phyloP scores from a whole-genome alignment of 2,113 vertebrate genomes.

The Eretmochelys imbricata region DNA sequence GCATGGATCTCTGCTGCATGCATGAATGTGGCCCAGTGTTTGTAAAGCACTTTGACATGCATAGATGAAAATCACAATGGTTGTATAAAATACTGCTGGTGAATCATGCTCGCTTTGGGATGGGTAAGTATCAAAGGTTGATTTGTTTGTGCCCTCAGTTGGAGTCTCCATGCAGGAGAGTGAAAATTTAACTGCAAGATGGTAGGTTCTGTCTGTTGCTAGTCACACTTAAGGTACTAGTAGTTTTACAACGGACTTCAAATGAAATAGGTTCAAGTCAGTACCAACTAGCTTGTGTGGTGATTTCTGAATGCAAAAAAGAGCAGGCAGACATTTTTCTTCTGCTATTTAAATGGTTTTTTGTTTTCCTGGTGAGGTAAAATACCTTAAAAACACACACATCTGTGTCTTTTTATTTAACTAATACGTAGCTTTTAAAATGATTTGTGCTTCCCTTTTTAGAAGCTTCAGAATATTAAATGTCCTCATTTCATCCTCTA shows the following conservation, averaged over 20 bases:
- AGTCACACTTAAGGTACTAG: background rate
- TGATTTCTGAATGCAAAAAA: background rate
- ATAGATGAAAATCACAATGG: fast-evolving
- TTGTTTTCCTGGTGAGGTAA: background rate
- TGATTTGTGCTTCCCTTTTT: background rate
- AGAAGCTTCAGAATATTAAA: background rate
- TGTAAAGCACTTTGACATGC: fast-evolving
- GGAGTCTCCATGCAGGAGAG: background rate
- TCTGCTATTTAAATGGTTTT: background rate
- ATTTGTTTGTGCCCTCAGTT: background rate
- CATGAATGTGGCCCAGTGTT: fast-evolving
- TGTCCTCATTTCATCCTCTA: background rate
- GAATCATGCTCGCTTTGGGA: background rate
- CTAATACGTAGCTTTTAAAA: background rate
- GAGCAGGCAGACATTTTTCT: background rate
- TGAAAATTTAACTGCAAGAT: background rate
- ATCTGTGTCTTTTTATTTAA: background rate
- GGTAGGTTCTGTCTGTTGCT: background rate
- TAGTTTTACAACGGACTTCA: too few species aligned
- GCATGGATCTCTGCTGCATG: background rate
- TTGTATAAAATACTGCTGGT: background rate
- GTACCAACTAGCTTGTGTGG: background rate
- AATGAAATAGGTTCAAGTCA: too few species aligned
- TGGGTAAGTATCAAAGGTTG: conserved; percentile 16
- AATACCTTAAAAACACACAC: background rate